Evolutionary conservation across 1,140 invertebrate genomes (phyloP), one percentile per base, ranked within the genome.

Genomic region (Camponotus pennsylvanicus): DNA sequence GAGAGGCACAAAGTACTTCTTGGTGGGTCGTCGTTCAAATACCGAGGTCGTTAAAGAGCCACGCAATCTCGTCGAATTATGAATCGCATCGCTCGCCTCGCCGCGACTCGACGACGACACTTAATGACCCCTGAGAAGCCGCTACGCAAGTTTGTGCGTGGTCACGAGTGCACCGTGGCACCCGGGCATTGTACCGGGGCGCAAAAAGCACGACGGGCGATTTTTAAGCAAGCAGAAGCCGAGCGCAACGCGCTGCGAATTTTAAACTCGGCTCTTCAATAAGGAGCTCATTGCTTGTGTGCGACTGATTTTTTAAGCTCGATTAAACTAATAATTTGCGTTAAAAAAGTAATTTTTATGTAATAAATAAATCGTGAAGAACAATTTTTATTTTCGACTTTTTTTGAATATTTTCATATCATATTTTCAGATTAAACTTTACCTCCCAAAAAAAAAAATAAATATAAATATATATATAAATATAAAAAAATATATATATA

Each of bases 41-140:
- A 66, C 57, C 73, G 86, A 32, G 67, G 73, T 75, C 82, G 76
- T 89, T 89, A 88, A 88, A 89, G 77, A 70, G 55, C 83, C 82
- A 85, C 59, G 87, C 87, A 89, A 88, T 88, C 88, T 89, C 87
- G 87, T 86, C 88, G 76, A 89, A 88, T 89, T 89, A 89, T 79
- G 85, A 89, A 88, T 78, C 83, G 85, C 69, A 52, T 59, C 85
- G 59, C 42, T 85, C 61, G 64, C 37, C 18, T 21, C 59, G 34
- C 52, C 67, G 61, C 61, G 7, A n/a, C 27, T 52, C 61, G 42
- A 21, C 67, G 82, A 88, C 75, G 86, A 88, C 67, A 75, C 45
- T 88, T 89, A 89, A 89, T 79, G 82, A 71, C 45, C 61, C 21
- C 49, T 13, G 15, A 37, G 45, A 69, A 49, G 18, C 71, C 61